These are phyloP conservation scores for Crocidura indochinensis DNA, from an alignment of 2,797 vertebrate genomes.

Conservation along the genomic window DNA sequence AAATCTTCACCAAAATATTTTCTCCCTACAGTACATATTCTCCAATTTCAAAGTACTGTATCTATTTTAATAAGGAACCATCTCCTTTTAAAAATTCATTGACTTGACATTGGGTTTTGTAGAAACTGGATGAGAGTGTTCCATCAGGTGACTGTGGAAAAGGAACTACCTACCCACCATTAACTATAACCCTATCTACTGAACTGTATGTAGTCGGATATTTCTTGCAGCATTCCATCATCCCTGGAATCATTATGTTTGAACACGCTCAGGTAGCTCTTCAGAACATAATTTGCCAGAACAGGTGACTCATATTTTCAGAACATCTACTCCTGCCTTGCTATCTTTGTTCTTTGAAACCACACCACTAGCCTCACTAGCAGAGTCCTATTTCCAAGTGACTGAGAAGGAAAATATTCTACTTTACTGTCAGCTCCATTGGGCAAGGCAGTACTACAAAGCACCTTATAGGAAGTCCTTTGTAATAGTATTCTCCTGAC, in stretches of 20 bases:
- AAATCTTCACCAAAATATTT: too few relatives aligned
- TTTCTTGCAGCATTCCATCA: background rate
- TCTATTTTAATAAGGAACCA: background rate
- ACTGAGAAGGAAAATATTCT: constrained; percentile 1
- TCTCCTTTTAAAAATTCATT: background rate
- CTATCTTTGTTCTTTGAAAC: background rate
- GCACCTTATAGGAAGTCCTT: background rate
- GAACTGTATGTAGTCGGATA: background rate
- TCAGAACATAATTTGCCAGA: constrained; percentile 26
- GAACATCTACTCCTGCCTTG: background rate
- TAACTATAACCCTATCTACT: background rate
- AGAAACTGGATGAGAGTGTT: background rate
- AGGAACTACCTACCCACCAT: background rate
- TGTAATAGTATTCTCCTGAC: background rate
- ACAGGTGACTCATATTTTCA: constrained; percentile 5
- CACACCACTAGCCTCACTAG: background rate
- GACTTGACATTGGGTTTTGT: background rate
- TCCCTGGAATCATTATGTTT: constrained; percentile 17
- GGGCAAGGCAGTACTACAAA: background rate
- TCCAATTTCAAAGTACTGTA: constrained; percentile 2
- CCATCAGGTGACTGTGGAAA: constrained; percentile 5
- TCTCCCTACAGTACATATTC: background rate
- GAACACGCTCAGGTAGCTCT: constrained; percentile 46
- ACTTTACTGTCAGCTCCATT: background rate
- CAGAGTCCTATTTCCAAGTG: background rate